Conservation (phyloP, 1,140 invertebrate genomes). For the Lasioglossum baleicum region DNA sequence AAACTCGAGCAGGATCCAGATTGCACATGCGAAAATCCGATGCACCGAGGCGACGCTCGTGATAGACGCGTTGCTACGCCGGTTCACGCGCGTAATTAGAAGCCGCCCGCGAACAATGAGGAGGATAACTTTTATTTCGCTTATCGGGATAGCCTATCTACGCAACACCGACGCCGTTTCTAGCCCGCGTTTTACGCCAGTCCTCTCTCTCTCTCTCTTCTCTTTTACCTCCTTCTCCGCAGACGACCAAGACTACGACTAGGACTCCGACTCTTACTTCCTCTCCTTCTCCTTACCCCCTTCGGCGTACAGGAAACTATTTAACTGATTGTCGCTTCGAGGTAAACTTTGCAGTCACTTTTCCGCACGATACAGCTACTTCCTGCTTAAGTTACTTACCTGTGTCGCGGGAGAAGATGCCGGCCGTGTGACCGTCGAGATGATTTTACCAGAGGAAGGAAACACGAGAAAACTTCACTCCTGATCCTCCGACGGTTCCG, state of each 20-base stretch:
- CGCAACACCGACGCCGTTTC: conserved; percentile 37
- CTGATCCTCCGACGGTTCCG: not conserved
- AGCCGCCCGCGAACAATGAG: conserved; percentile 74
- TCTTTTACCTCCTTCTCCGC: no score
- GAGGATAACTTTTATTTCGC: conserved; percentile 77
- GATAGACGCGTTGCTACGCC: conserved; percentile 38
- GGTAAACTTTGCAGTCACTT: conserved; percentile 64
- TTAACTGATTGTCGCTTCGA: conserved; percentile 68
- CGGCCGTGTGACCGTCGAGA: conserved; percentile 36
- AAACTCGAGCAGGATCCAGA: conserved; percentile 47
- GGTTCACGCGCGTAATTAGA: conserved; percentile 74
- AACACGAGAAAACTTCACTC: not conserved
- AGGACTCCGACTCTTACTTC: no score
- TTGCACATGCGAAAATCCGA: conserved; percentile 48
- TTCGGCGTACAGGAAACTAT: conserved; percentile 62
- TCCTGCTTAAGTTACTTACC: conserved; percentile 56
- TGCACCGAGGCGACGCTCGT: conserved; percentile 33
- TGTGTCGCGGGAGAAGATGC: conserved; percentile 47
- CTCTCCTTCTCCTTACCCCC: not conserved
- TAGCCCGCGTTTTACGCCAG: conserved; percentile 41
- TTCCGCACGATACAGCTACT: conserved; percentile 59
- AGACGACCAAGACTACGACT: no score
- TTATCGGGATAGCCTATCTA: conserved; percentile 73
- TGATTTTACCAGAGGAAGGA: conserved; percentile 26
- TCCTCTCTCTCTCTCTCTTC: no score